Evolutionary conservation across 2,888 invertebrate genomes (phyloP).

Genomic region (Cepaea hortensis): DNA sequence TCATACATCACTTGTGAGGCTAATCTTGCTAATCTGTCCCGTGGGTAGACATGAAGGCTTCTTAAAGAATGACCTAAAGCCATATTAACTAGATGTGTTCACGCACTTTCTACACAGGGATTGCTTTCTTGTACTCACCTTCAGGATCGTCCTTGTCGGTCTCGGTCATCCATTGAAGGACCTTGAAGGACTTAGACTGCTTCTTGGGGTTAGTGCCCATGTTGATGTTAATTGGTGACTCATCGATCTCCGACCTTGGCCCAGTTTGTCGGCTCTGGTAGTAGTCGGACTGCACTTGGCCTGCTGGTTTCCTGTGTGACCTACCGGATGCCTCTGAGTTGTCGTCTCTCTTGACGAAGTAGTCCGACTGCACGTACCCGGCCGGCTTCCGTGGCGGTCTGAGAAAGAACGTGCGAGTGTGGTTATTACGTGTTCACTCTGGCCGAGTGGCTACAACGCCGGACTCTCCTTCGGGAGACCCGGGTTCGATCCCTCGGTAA

Average conservation of each 20-base stretch:
- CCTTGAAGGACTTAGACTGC: slow-evolving; percentile 68
- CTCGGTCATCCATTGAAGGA: slow-evolving; percentile 70
- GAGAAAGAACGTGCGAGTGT: not conserved
- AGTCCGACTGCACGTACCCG: slow-evolving; percentile 44
- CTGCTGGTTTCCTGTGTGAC: slow-evolving; percentile 20
- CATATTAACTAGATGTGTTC: too few relatives aligned
- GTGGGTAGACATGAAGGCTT: too few relatives aligned
- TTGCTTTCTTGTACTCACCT: slow-evolving; percentile 9
- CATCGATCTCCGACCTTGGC: slow-evolving; percentile 50
- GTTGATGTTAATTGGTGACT: slow-evolving; percentile 49
- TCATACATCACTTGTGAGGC: too few relatives aligned
- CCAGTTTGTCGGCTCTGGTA: slow-evolving; percentile 27
- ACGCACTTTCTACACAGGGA: not conserved
- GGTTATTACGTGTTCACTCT: too few relatives aligned
- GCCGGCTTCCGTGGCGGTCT: slow-evolving; percentile 42
- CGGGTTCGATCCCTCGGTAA: too few relatives aligned
- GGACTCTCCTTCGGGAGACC: too few relatives aligned
- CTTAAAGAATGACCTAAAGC: too few relatives aligned
- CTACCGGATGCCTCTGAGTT: not conserved
- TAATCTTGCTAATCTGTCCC: too few relatives aligned
- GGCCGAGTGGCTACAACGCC: too few relatives aligned
- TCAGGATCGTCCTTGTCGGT: slow-evolving; percentile 56
- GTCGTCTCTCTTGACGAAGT: slow-evolving; percentile 22
- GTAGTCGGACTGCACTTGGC: slow-evolving; percentile 40
- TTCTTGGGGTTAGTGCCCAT: slow-evolving; percentile 58